phyloP scores from a whole-genome alignment of 1,140 invertebrate species.

The Mizuhopecten yessoensis region DNA sequence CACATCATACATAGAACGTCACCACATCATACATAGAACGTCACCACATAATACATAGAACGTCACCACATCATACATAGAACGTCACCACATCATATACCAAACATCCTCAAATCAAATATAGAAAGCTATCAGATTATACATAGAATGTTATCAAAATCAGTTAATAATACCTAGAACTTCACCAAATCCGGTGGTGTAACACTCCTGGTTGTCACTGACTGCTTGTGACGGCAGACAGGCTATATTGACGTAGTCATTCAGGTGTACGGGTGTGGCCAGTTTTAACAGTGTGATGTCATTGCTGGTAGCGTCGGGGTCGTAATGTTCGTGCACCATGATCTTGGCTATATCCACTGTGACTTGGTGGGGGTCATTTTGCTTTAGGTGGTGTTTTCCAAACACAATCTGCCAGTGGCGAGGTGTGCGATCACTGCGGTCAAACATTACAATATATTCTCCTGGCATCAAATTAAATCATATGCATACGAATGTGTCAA shows the following conservation, averaged over 20 bases:
- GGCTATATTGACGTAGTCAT: conserved; percentile 86
- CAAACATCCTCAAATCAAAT: neutral
- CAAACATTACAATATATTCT: no score
- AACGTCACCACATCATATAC: neutral
- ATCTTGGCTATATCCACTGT: conserved; percentile 57
- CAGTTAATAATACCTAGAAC: conserved; percentile 62
- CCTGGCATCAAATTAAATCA: neutral
- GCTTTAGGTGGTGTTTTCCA: conserved; percentile 84
- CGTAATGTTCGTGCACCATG: conserved; percentile 70
- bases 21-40: neutral
- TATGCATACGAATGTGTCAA: neutral
- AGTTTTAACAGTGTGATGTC: conserved; percentile 87
- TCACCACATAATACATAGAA: neutral
- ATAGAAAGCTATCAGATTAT: conserved; percentile 56
- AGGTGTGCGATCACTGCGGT: conserved; percentile 54
- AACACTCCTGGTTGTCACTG: conserved; percentile 60
- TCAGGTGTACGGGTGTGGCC: conserved; percentile 82
- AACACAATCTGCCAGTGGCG: conserved; percentile 81
- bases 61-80: neutral
- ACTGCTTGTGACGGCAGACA: conserved; percentile 85
- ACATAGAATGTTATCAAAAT: conserved; percentile 68
- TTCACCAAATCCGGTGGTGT: conserved; percentile 75
- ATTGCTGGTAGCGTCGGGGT: conserved; percentile 80
- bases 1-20: no score
- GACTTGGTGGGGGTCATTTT: conserved; percentile 61